These are phyloP conservation scores for Gibbula magus DNA, from an alignment of 2,888 invertebrate genomes.

Conservation along the genomic window DNA sequence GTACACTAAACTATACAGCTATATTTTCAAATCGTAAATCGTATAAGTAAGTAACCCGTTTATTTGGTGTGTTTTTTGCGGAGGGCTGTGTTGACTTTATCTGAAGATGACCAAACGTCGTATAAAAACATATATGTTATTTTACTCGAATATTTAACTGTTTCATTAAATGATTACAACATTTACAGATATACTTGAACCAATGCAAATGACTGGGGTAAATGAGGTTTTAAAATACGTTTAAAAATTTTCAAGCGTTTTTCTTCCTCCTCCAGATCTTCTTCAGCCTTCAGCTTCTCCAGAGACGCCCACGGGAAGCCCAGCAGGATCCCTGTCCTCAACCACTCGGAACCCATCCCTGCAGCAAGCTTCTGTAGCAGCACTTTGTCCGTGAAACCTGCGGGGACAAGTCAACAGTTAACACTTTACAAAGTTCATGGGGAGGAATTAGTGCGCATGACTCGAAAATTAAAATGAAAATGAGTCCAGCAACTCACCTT, in stretches of 20 bases:
- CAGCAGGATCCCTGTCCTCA: constrained; percentile 41
- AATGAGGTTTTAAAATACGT: not conserved
- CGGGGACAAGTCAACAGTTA: too few relatives aligned
- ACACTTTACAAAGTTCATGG: too few relatives aligned
- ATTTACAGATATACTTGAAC: not conserved
- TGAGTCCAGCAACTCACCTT: too few relatives aligned
- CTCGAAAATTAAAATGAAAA: too few relatives aligned
- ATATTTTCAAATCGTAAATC: too few relatives aligned
- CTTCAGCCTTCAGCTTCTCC: constrained; percentile 4
- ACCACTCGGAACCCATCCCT: constrained; percentile 42
- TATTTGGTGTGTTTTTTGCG: too few relatives aligned
- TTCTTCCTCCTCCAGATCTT: constrained; percentile 5
- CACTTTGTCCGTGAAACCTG: constrained; percentile 38
- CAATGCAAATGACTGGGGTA: not conserved
- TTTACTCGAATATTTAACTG: not conserved
- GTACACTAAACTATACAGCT: too few relatives aligned
- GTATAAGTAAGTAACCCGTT: too few relatives aligned
- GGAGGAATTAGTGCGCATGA: too few relatives aligned
- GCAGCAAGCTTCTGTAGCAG: constrained; percentile 37
- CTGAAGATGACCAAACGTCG: not conserved
- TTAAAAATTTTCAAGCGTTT: constrained; percentile 39
- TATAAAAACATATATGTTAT: not conserved
- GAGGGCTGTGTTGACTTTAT: too few relatives aligned
- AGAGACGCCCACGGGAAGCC: constrained; percentile 41
- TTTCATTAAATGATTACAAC: not conserved